A percentile compares a stretch with the other conserved stretches of the same genome.
Conservation (phyloP, 92 coral and sea anemone species). For the Umimayanthus kanabou region DNA sequence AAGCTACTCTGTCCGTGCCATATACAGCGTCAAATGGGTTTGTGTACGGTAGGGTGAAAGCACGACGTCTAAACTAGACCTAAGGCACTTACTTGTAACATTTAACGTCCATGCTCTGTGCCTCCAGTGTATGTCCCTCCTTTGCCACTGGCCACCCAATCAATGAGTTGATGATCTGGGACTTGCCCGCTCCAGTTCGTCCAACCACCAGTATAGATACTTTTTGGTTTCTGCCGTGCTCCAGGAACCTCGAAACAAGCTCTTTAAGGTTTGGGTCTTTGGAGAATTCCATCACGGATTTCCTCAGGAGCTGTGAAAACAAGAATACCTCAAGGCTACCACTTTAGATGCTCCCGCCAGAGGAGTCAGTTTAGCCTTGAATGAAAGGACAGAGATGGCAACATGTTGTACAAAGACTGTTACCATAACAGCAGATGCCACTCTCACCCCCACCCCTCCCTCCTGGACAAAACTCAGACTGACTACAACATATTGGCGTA, state of each 20-base stretch:
- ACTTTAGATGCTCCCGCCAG: too few species aligned
- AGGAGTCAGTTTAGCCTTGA: too few species aligned
- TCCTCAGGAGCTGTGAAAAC: neutral
- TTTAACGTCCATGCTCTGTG: slow-evolving; percentile 17
- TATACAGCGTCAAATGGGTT: too few species aligned
- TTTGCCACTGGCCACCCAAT: slow-evolving; percentile 22
- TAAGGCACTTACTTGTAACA: neutral
- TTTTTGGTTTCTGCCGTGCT: neutral
- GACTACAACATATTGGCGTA: too few species aligned
- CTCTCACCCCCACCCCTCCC: too few species aligned
- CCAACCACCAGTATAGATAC: slow-evolving; percentile 3
- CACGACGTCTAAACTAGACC: neutral
- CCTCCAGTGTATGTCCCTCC: slow-evolving; percentile 33
- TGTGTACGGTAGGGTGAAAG: too few species aligned
- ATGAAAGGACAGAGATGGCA: too few species aligned
- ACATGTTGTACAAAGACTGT: too few species aligned
- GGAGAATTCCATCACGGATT: neutral
- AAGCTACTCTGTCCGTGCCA: too few species aligned
- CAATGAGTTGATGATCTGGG: slow-evolving; percentile 18
- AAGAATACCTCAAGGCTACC: neutral
- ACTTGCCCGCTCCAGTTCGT: slow-evolving; percentile 31
- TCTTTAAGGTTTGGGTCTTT: neutral
- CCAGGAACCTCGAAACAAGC: neutral
- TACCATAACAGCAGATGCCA: too few species aligned
- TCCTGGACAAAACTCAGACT: too few species aligned